Percentiles rank a stretch among this genome's conserved stretches.
Conservation (phyloP, 2,797 vertebrate genomes). For the Monodelphis domestica region DNA sequence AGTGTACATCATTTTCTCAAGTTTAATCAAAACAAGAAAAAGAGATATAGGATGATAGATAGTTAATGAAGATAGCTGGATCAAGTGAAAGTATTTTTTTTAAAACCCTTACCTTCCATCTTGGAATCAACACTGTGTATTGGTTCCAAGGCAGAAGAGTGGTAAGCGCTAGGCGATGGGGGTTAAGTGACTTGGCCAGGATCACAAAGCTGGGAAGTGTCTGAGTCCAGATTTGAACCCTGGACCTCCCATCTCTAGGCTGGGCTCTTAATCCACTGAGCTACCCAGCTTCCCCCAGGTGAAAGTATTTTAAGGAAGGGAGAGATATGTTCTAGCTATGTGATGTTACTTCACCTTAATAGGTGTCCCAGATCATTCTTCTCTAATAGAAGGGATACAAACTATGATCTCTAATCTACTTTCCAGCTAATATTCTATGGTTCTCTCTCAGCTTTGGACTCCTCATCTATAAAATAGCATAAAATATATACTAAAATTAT, state of each 20-base stretch:
- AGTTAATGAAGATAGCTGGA: background rate
- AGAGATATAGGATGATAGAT: background rate
- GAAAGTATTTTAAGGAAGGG: background rate
- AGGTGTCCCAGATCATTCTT: background rate
- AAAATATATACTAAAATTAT: background rate
- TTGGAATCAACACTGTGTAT: too few relatives aligned
- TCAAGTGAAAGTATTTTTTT: background rate
- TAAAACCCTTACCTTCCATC: too few relatives aligned
- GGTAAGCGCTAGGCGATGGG: too few relatives aligned
- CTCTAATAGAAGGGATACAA: background rate
- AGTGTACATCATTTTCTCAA: background rate
- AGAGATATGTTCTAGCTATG: too few relatives aligned
- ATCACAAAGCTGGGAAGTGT: too few relatives aligned
- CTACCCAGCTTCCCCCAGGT: too few relatives aligned
- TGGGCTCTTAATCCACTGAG: too few relatives aligned
- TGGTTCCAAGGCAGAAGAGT: too few relatives aligned
- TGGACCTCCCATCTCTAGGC: too few relatives aligned
- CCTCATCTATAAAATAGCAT: background rate
- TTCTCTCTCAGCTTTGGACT: background rate
- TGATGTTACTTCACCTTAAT: background rate
- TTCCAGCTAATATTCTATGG: background rate
- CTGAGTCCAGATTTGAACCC: too few relatives aligned
- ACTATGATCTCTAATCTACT: background rate
- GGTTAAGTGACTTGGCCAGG: too few relatives aligned
- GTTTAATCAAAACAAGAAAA: background rate